Percentiles rank a stretch among this genome's conserved stretches.
Conservation (phyloP, 1,140 invertebrate genomes). For the Drosophila nigrodunni region DNA sequence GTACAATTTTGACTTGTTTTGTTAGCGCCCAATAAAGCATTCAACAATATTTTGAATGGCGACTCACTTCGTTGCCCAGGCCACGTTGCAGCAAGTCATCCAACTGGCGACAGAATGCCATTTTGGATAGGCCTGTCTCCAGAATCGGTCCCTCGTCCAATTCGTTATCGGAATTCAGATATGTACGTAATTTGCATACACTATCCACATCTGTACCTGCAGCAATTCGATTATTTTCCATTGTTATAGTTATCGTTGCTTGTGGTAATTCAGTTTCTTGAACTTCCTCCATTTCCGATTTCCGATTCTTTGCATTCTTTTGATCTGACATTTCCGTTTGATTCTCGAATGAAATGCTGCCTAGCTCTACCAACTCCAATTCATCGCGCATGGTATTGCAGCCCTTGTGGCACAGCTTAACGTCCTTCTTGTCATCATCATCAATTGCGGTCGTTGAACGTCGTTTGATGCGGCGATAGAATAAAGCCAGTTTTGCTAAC, state of each 20-base stretch:
- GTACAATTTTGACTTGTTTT: slow-evolving; percentile 1
- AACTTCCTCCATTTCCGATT: neutral
- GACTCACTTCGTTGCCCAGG: slow-evolving; percentile 1
- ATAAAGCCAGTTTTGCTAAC: slow-evolving; percentile 15
- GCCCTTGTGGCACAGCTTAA: neutral
- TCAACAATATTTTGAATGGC: neutral
- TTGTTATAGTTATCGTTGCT: neutral
- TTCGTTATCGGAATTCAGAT: neutral
- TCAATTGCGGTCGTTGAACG: neutral
- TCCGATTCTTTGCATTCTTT: neutral
- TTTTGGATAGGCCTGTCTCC: slow-evolving; percentile 28
- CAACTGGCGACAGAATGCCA: slow-evolving; percentile 33
- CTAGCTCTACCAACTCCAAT: neutral
- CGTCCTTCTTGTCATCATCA: neutral
- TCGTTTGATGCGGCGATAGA: slow-evolving; percentile 22
- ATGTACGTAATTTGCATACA: too few species aligned
- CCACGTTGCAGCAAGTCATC: slow-evolving; percentile 22
- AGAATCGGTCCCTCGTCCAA: slow-evolving; percentile 22
- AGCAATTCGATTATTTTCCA: neutral
- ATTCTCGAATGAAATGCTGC: neutral
- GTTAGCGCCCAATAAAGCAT: neutral
- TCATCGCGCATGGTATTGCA: neutral
- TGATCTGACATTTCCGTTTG: neutral
- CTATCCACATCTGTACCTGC: neutral
- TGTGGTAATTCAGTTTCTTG: neutral